A percentile compares a stretch with the other conserved stretches of the same genome.
phyloP scores from a whole-genome alignment of 37 sponge, comb jelly and placozoan species.

The Hormiphora californensis region DNA sequence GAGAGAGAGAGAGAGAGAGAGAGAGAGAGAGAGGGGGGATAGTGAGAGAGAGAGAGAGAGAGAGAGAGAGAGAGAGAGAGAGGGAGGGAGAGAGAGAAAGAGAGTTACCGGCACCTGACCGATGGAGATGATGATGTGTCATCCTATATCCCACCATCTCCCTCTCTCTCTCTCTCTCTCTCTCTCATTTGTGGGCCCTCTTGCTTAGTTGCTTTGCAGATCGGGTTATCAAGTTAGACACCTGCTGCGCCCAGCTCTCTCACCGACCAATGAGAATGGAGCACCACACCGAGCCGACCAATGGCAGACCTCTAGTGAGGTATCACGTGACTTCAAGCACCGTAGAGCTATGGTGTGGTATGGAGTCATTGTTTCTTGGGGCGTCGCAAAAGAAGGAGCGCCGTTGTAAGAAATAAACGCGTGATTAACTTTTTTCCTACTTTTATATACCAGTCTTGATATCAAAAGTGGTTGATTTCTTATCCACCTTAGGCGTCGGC shows the following conservation, averaged over 20 bases:
- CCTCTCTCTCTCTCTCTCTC: background rate
- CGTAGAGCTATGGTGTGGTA: too few species aligned
- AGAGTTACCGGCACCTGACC: background rate
- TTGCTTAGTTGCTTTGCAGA: constrained; percentile 55
- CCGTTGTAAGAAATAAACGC: too few species aligned
- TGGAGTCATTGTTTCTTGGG: too few species aligned
- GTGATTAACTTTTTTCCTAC: too few species aligned
- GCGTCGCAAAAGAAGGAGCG: too few species aligned
- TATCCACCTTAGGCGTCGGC: too few species aligned
- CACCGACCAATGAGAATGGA: background rate
- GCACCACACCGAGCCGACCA: background rate
- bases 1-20: constrained; percentile 48
- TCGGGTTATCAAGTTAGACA: constrained; percentile 49
- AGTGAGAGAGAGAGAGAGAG: background rate
- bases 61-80: background rate
- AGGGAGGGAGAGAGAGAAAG: background rate
- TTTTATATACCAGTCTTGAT: too few species aligned
- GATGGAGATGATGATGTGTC: background rate
- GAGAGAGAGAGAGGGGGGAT: constrained; percentile 54
- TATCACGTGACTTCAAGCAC: too few species aligned
- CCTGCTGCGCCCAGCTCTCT: background rate
- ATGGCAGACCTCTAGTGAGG: too few species aligned
- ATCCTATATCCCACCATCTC: background rate
- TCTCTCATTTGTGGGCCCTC: too few species aligned
- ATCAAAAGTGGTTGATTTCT: too few species aligned